Evolutionary conservation across 1,140 invertebrate species (phyloP), one percentile per base, ranked within the genome.

Genomic region (Leptinotarsa texana): DNA sequence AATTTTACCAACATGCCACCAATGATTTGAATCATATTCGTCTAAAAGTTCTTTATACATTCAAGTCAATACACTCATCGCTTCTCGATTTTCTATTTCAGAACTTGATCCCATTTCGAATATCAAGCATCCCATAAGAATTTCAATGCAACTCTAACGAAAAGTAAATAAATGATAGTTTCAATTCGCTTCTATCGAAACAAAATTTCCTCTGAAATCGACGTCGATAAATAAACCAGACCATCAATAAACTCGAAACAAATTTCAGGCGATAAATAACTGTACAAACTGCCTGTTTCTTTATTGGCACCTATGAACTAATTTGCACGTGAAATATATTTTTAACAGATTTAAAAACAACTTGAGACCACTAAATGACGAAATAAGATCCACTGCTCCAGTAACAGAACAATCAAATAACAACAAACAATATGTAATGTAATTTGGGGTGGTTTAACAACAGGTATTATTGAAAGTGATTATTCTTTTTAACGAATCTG

Each of bases 81-180:
- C 8, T 11, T 2, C n/a, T 3, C 51, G 1, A 57, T 57, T 57
- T 57, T 57, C 51, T 57, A 57, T 57, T 57, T 57, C 51, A 15
- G 51, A 57, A 15, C 51, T 17, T 57, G n/a, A n/a, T 57, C n/a
- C 13, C 17, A 57, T 57, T 57, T 18, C 15, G n/a, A 17, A n/a
- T 57, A 57, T 17, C 0, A 57, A 57, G 15, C 51, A 57, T 57
- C 51, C n/a, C 4, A 18, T 57, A 5, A 57, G 51, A 57, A 18
- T 13, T 57, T 57, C 51, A 18, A 57, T 57, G 15, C 51, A 57
- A 4, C 15, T 57, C 51, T 42, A 42, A 11, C 8, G 33, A 42
- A 57, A 57, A 57, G 51, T 18, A 57, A 57, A 57, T 57, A 57
- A 57, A 13, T 57, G 51, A 57, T 57, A 57, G 51, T 57, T 57